phyloP scores from a whole-genome alignment of 2,113 vertebrate species.

The Sceloporus tristichus region DNA sequence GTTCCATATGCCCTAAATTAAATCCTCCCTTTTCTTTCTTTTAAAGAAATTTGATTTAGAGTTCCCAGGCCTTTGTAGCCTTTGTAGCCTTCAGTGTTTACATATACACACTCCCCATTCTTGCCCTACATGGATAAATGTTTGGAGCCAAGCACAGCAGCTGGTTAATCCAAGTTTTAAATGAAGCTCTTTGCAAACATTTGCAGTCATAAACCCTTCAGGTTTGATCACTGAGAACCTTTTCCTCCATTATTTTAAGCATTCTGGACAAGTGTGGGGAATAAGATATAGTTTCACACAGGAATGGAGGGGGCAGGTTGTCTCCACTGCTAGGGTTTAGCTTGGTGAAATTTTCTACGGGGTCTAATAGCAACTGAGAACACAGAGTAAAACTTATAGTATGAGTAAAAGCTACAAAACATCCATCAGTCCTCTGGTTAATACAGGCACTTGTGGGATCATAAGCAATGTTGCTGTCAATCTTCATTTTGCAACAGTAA shows the following conservation, averaged over 20 bases:
- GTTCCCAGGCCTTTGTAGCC: not conserved
- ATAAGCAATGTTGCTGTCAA: constrained; percentile 45
- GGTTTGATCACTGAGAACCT: constrained; percentile 54
- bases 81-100: constrained; percentile 33
- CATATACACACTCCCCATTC: constrained; percentile 36
- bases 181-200: constrained; percentile 61
- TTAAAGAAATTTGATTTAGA: constrained; percentile 38
- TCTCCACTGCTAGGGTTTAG: not conserved
- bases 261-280: constrained; percentile 55
- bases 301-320: constrained; percentile 53
- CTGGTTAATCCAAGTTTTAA: constrained; percentile 72
- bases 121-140: constrained; percentile 44
- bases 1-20: constrained; percentile 26
- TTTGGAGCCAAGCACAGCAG: constrained; percentile 62
- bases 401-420: constrained; percentile 38
- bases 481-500: constrained; percentile 35
- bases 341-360: constrained; percentile 40
- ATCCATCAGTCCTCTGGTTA: constrained; percentile 30
- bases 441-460: constrained; percentile 21
- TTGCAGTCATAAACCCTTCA: constrained; percentile 61
- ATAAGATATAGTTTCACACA: constrained; percentile 64
- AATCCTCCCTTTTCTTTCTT: not conserved
- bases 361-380: not conserved
- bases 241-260: constrained; percentile 65
- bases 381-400: constrained; percentile 26